A percentile compares a stretch with the other conserved stretches of the same genome.
These are phyloP conservation scores for Sinonovacula constricta DNA, from an alignment of 1,140 invertebrate species.

Conservation along the genomic window DNA sequence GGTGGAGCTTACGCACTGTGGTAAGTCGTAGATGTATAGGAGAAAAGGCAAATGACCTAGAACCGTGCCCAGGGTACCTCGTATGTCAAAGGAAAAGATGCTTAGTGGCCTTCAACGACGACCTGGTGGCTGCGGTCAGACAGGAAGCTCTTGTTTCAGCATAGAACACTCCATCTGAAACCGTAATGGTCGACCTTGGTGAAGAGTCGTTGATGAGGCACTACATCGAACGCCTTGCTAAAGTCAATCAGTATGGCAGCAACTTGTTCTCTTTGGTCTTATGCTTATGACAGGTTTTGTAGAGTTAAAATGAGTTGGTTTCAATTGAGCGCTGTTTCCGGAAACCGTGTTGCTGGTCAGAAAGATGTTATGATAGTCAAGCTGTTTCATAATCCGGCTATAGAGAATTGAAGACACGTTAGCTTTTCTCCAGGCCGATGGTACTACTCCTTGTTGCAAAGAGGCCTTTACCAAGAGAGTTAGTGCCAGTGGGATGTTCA, in stretches of 20 bases:
- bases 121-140: slow-evolving; percentile 41
- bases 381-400: not conserved
- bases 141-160: slow-evolving; percentile 48
- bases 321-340: not conserved
- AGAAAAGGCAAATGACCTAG: slow-evolving; percentile 52
- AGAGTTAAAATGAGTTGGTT: slow-evolving; percentile 9
- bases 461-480: too few relatives aligned
- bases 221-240: slow-evolving; percentile 53
- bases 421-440: too few relatives aligned
- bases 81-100: slow-evolving; percentile 29
- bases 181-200: slow-evolving; percentile 44
- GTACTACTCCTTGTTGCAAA: too few relatives aligned
- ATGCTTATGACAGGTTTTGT: not conserved
- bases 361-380: not conserved
- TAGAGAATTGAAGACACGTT: not conserved
- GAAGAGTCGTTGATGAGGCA: slow-evolving; percentile 44
- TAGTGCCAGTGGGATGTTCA: too few relatives aligned
- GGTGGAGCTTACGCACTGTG: not conserved
- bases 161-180: slow-evolving; percentile 10
- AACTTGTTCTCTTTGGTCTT: slow-evolving; percentile 11
- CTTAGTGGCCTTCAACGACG: slow-evolving; percentile 12
- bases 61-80: slow-evolving; percentile 51
- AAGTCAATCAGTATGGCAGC: slow-evolving; percentile 46
- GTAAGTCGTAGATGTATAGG: slow-evolving; percentile 48
- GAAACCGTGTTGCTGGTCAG: slow-evolving; percentile 14